Percentiles rank a stretch among this genome's conserved stretches.
Conservation (phyloP, 2,113 vertebrate species). For the Centrocercus urophasianus region DNA sequence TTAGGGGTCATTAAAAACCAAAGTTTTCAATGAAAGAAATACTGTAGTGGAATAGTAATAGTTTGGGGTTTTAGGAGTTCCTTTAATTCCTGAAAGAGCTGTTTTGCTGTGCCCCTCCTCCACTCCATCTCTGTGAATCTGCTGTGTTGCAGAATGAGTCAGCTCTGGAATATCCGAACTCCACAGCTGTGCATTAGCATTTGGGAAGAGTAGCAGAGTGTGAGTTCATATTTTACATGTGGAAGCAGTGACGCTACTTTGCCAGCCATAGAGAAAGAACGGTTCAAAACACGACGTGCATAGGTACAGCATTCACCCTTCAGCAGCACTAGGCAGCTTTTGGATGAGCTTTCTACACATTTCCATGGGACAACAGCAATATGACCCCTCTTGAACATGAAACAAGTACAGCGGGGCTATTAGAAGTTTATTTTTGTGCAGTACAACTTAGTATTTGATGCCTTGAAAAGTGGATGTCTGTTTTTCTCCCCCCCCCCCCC, state of each 20-base stretch:
- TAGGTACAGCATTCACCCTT: not conserved
- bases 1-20: conserved; percentile 46
- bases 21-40: conserved; percentile 62
- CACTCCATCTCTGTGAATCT: not conserved
- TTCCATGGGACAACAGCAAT: not conserved
- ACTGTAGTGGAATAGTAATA: conserved; percentile 33
- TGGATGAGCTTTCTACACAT: not conserved
- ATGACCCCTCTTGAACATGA: not conserved
- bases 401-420: not conserved
- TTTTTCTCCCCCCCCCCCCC: too few species aligned
- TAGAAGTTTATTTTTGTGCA: not conserved
- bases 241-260: conserved; percentile 7
- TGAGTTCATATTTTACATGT: conserved; percentile 29
- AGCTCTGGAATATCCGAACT: conserved; percentile 57
- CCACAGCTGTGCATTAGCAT: conserved; percentile 71
- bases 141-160: conserved; percentile 65
- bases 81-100: conserved; percentile 51
- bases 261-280: not conserved
- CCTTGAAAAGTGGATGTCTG: not conserved
- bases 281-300: not conserved
- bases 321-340: not conserved
- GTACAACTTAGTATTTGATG: not conserved
- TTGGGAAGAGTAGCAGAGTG: conserved; percentile 28
- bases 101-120: conserved; percentile 55
- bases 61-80: conserved; percentile 28